A percentile compares a stretch with the other conserved stretches of the same genome.
These are phyloP conservation scores for Melanotaenia boesemani DNA, from an alignment of 2,797 vertebrate species.

Conservation along the genomic window DNA sequence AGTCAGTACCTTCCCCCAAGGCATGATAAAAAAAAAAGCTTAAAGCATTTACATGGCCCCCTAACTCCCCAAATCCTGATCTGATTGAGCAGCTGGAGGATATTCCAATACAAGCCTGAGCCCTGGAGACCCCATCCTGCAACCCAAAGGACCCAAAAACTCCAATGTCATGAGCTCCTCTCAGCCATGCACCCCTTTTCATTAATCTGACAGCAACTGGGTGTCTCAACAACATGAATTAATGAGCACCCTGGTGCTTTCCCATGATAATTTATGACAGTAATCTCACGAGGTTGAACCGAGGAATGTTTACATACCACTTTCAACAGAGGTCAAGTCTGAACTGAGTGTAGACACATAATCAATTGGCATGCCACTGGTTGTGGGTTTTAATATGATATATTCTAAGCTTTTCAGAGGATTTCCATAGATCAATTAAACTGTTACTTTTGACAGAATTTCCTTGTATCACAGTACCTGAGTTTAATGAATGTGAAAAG, in stretches of 20 bases:
- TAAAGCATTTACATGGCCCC: not conserved
- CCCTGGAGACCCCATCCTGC: not conserved
- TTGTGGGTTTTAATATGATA: not conserved
- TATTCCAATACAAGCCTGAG: not conserved
- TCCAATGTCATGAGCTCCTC: not conserved
- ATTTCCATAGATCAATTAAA: not conserved
- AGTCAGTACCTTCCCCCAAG: not conserved
- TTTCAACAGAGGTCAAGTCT: not conserved
- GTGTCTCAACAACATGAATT: not conserved
- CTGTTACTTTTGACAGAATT: not conserved
- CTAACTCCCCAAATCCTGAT: not conserved
- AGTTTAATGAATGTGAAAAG: not conserved
- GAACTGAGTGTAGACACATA: not conserved
- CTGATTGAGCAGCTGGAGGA: not conserved
- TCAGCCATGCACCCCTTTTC: not conserved
- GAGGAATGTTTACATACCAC: not conserved
- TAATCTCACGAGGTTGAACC: not conserved
- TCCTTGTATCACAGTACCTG: not conserved
- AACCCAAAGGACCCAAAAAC: not conserved
- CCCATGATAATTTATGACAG: not conserved
- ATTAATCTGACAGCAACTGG: not conserved
- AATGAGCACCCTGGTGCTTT: not conserved
- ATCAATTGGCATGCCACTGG: not conserved
- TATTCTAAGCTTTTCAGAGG: not conserved
- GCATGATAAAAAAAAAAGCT: not conserved